Evolutionary conservation across 2,888 invertebrate species (phyloP).

Genomic region (Agrotis clavis): DNA sequence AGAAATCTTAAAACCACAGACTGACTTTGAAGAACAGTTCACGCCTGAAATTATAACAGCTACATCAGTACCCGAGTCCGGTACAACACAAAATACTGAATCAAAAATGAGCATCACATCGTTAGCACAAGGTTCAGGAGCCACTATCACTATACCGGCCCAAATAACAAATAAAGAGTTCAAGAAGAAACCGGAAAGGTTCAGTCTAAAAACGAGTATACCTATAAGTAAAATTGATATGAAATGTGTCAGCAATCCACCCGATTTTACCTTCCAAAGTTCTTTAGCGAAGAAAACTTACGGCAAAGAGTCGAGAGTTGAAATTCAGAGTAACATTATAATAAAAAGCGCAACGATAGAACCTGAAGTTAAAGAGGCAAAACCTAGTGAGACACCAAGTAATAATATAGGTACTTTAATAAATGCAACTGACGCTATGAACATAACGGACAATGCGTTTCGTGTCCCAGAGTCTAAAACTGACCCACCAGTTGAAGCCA

Average conservation of each 20-base stretch:
- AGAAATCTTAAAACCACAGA: conserved; percentile 69
- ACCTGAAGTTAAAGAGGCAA: conserved; percentile 68
- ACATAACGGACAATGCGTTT: conserved; percentile 79
- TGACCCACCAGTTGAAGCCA: conserved; percentile 71
- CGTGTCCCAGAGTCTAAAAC: conserved; percentile 76
- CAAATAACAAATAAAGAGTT: conserved; percentile 71
- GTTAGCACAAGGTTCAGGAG: conserved; percentile 80
- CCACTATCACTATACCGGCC: conserved; percentile 73
- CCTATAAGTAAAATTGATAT: conserved; percentile 88
- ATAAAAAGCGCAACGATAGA: conserved; percentile 82
- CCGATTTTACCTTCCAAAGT: conserved; percentile 72
- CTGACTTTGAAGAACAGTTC: conserved; percentile 86
- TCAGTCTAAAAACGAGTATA: conserved; percentile 88
- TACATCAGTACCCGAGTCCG: conserved; percentile 68
- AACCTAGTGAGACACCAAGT: conserved; percentile 54
- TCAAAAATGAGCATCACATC: conserved; percentile 82
- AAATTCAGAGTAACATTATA: conserved; percentile 86
- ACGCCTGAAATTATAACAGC: conserved; percentile 81
- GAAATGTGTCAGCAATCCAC: conserved; percentile 80
- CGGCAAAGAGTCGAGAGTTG: conserved; percentile 77
- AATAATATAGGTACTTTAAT: conserved; percentile 80
- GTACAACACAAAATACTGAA: conserved; percentile 68
- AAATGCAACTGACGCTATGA: conserved; percentile 83
- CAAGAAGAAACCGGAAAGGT: conserved; percentile 84
- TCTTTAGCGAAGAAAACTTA: conserved; percentile 65